Evolutionary conservation across 1,140 invertebrate species (phyloP).

Genomic region (Hycleus phaleratus): DNA sequence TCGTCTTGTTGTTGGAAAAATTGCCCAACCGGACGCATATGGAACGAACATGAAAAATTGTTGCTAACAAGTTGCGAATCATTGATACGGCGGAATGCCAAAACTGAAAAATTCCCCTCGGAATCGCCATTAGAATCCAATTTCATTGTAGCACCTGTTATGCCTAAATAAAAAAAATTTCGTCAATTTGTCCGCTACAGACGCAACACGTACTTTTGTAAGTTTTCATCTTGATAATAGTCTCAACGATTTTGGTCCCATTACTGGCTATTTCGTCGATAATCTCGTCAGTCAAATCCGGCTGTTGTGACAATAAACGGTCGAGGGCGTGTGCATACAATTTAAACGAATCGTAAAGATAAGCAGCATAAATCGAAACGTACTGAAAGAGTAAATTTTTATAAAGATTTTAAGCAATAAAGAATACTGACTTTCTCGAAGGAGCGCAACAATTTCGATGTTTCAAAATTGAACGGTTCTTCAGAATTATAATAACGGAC

Average conservation of each 20-base stretch:
- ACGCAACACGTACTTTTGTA: constrained; percentile 58
- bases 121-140: constrained; percentile 90
- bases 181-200: neutral
- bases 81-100: constrained; percentile 59
- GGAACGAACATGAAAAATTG: constrained; percentile 62
- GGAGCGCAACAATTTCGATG: constrained; percentile 47
- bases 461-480: constrained; percentile 67
- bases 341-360: constrained; percentile 91
- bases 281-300: constrained; percentile 48
- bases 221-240: constrained; percentile 63
- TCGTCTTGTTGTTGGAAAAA: constrained; percentile 59
- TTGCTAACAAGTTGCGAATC: constrained; percentile 35
- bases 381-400: constrained; percentile 50
- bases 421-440: constrained; percentile 50
- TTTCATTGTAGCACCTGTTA: constrained; percentile 83
- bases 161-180: constrained; percentile 53
- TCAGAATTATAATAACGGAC: constrained; percentile 68
- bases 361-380: constrained; percentile 88
- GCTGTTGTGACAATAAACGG: constrained; percentile 56
- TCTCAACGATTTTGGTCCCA: constrained; percentile 68
- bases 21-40: constrained; percentile 73
- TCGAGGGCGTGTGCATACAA: constrained; percentile 83
- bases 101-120: constrained; percentile 92
- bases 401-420: neutral
- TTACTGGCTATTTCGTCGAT: constrained; percentile 67